phyloP scores from a whole-genome alignment of 2,888 invertebrate species.

The Aphelenchoides bicaudatus region DNA sequence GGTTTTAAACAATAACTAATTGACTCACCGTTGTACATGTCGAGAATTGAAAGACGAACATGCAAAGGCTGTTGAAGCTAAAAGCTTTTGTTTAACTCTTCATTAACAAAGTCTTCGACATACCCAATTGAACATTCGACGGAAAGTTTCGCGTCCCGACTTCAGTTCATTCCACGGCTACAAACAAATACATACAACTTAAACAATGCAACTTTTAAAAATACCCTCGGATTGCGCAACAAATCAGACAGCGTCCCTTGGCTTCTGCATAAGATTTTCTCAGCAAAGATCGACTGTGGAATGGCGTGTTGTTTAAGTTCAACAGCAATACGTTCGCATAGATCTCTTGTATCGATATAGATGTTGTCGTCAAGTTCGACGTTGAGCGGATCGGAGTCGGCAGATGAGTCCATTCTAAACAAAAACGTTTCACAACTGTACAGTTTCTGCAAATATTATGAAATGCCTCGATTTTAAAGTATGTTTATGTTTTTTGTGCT shows the following conservation, averaged over 20 bases:
- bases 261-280: conserved; percentile 50
- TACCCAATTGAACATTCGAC: conserved; percentile 60
- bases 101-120: too few species aligned
- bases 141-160: conserved; percentile 60
- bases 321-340: conserved; percentile 58
- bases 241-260: conserved; percentile 60
- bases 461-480: too few species aligned
- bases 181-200: too few species aligned
- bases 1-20: too few species aligned
- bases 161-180: too few species aligned
- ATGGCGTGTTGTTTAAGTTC: conserved; percentile 52
- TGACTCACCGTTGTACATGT: conserved; percentile 58
- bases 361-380: conserved; percentile 59
- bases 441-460: too few species aligned
- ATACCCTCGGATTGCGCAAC: conserved; percentile 59
- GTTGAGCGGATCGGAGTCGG: conserved; percentile 56
- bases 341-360: conserved; percentile 58
- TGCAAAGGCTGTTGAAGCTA: conserved; percentile 57
- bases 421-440: too few species aligned
- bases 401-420: too few species aligned
- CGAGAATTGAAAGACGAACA: conserved; percentile 51
- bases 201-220: too few species aligned
- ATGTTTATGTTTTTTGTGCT: too few species aligned
- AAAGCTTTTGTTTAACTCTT: too few species aligned
- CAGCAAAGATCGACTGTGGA: conserved; percentile 58